Percentiles rank a stretch among this genome's conserved stretches.
These are phyloP conservation scores for Gadus chalcogrammus DNA, from an alignment of 2,113 vertebrate species.

Conservation along the genomic window DNA sequence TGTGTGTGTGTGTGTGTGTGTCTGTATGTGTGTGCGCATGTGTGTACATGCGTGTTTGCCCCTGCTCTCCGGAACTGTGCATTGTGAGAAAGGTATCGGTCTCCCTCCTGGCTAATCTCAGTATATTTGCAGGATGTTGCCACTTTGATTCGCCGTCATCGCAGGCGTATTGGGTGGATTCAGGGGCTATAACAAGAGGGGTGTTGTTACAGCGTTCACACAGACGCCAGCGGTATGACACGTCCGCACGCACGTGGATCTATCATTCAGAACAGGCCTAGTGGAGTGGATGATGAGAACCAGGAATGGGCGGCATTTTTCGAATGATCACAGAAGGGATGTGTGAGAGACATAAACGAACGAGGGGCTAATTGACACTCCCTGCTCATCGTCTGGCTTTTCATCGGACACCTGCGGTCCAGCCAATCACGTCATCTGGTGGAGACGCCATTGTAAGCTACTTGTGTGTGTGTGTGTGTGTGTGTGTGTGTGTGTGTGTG, in stretches of 20 bases:
- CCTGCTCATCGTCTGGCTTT: too few relatives aligned
- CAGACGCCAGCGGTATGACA: slow-evolving; percentile 42
- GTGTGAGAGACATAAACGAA: too few relatives aligned
- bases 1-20: slow-evolving; percentile 9
- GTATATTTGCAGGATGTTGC: slow-evolving; percentile 54
- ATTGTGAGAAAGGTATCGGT: slow-evolving; percentile 45
- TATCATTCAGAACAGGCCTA: slow-evolving; percentile 28
- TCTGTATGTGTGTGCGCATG: not conserved
- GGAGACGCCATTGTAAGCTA: too few relatives aligned
- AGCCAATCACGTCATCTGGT: too few relatives aligned
- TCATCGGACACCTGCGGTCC: too few relatives aligned
- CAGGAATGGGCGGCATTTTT: too few relatives aligned
- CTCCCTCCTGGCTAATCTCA: slow-evolving; percentile 63
- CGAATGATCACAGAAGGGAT: too few relatives aligned
- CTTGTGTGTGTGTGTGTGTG: too few relatives aligned
- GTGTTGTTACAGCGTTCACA: slow-evolving; percentile 43
- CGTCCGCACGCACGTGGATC: slow-evolving; percentile 23
- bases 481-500: too few relatives aligned
- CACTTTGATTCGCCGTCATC: slow-evolving; percentile 54
- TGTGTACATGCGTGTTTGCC: not conserved
- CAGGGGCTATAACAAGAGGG: slow-evolving; percentile 53
- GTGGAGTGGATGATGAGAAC: not conserved
- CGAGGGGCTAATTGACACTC: too few relatives aligned
- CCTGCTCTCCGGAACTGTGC: slow-evolving; percentile 18
- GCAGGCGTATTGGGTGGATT: slow-evolving; percentile 31